Base-by-base conservation (phyloP, 2,113 vertebrate genomes). In the Tyto alba region DNA sequence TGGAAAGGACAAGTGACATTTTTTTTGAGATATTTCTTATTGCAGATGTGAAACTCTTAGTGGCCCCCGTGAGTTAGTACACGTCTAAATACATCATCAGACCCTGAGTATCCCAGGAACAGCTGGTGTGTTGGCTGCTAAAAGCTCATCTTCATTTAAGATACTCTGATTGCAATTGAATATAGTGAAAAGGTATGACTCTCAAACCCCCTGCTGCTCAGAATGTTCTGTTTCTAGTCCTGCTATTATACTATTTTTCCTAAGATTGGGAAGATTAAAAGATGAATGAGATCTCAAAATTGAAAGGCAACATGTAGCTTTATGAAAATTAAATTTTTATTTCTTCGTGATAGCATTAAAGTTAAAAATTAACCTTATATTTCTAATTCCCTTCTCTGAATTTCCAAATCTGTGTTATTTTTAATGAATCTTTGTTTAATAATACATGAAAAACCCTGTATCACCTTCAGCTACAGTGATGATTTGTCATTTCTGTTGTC, bases 321-420 rank as follows among this genome's bases (percentile, higher is more conserved):
- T 82, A 83, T 80, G 63, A 93, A 93, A 90, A 96, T 68, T 77
- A 80, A 53, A 6, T 52, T 94, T 88, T 90, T 71, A 67, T 92
- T 90, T 91, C 85, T 88, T 93, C 47, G 25, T 67, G 45, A 21
- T 52, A 86, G 55, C 13, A 13, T 13, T 82, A 4, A 85, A 90
- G 56, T 83, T 86, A 71, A 89, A 90, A 91, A 94, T 74, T 91
- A 90, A 80, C 47, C 38, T 94, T 55, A 14, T 36, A n/a, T 73
- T 79, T 83, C 19, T 73, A 71, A 36, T 88, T 83, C 50, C 19
- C 14, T 80, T 77, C 32, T 83, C 50, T 59, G 55, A 55, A 22
- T 93, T 96, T 96, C 78, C 43, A 93, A 74, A 77, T 66, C 38
- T 47, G 20, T 85, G 20, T 50, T 85, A 67, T 56, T 85, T 74